Evolutionary conservation across 2,113 vertebrate genomes (phyloP).

Genomic region (Butorides virescens): DNA sequence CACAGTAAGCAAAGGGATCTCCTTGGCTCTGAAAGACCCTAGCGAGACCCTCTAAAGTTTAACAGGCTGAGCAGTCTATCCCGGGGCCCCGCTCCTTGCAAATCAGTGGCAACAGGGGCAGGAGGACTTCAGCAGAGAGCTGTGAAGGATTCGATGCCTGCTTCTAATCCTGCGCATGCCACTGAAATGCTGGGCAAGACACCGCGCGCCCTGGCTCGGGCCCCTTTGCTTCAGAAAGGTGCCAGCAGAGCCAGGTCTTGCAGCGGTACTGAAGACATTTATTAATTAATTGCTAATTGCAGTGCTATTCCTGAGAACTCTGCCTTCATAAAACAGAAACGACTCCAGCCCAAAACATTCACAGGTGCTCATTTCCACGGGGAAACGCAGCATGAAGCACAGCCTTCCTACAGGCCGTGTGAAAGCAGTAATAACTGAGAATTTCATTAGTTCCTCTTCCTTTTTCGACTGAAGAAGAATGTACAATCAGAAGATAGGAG

Average conservation of each 20-base stretch:
- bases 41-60: neutral
- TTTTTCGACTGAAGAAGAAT: neutral
- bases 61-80: neutral
- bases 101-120: neutral
- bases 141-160: neutral
- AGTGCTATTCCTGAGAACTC: neutral
- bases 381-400: neutral
- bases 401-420: neutral
- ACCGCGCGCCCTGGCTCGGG: accelerated
- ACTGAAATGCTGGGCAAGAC: neutral
- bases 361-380: neutral
- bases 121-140: neutral
- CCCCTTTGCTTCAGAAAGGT: neutral
- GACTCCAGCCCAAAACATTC: neutral
- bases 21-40: neutral
- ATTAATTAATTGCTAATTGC: neutral
- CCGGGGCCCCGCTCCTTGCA: accelerated
- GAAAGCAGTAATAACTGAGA: neutral
- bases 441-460: neutral
- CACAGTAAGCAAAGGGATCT: neutral
- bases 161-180: neutral
- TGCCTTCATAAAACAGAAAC: neutral
- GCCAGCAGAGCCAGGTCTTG: neutral
- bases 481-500: neutral
- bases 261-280: neutral